Conservation (phyloP, 2,113 vertebrate genomes). For the Eptesicus fuscus region DNA sequence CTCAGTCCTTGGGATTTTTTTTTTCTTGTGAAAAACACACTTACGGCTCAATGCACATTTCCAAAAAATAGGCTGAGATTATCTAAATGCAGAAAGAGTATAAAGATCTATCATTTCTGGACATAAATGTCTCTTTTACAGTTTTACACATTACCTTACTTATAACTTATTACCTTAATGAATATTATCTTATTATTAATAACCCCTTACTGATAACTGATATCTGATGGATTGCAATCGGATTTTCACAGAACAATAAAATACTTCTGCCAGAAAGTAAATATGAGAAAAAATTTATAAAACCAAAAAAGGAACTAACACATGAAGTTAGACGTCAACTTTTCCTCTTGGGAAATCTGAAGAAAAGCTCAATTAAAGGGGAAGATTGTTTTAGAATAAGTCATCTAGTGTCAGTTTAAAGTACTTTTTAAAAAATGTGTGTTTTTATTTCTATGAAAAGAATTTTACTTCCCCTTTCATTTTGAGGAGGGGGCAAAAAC, state of each 20-base stretch:
- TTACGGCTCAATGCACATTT: conserved; percentile 18
- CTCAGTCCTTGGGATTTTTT: background rate
- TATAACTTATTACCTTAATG: background rate
- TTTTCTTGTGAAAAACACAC: conserved; percentile 6
- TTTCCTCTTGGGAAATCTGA: conserved; percentile 50
- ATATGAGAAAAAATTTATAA: background rate
- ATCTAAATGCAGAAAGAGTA: conserved; percentile 1
- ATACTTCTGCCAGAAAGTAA: conserved; percentile 6
- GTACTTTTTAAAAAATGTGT: background rate
- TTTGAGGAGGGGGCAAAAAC: background rate
- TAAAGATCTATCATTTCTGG: background rate
- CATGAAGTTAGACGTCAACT: background rate
- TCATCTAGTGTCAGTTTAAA: background rate
- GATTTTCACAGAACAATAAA: conserved; percentile 8
- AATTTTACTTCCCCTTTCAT: conserved; percentile 44
- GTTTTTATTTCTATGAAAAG: conserved; percentile 39
- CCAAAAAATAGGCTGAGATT: conserved; percentile 1
- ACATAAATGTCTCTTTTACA: background rate
- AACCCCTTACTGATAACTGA: background rate
- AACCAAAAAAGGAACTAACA: conserved; percentile 44
- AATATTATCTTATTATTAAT: background rate
- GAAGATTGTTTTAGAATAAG: conserved; percentile 32
- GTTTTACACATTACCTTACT: background rate
- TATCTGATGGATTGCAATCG: background rate
- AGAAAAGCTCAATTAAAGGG: conserved; percentile 32